A percentile compares a stretch with the other conserved stretches of the same genome.
Conservation (phyloP, 1,140 invertebrate species). For the Diorhabda elongata region DNA sequence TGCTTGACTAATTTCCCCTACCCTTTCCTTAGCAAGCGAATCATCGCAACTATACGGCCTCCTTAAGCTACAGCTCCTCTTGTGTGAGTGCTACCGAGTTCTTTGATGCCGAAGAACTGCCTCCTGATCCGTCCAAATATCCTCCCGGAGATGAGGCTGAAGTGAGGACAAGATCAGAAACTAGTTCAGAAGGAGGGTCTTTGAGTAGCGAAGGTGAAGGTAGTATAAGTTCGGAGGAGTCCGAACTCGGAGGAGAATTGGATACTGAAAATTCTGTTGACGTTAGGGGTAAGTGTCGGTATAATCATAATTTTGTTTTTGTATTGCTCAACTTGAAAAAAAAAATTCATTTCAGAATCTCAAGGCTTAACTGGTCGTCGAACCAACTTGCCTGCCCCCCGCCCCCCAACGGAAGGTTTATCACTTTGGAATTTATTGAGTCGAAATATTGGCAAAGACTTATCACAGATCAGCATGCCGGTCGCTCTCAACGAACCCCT, state of each 20-base stretch:
- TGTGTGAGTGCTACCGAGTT: conserved; percentile 79
- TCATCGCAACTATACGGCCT: conserved; percentile 54
- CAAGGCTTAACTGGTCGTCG: conserved; percentile 61
- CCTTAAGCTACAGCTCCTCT: conserved; percentile 69
- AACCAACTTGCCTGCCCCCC: conserved; percentile 64
- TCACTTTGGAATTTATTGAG: conserved; percentile 77
- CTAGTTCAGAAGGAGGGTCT: conserved; percentile 62
- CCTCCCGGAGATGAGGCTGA: conserved; percentile 27
- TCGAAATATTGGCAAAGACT: conserved; percentile 83
- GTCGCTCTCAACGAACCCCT: conserved; percentile 84
- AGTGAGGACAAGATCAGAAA: conserved; percentile 51
- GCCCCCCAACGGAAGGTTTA: conserved; percentile 69
- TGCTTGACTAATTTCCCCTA: conserved; percentile 1
- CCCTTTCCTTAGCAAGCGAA: conserved; percentile 40
- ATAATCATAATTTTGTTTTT: not conserved
- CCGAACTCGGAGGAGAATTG: conserved; percentile 56
- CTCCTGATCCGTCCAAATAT: conserved; percentile 22
- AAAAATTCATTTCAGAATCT: conserved; percentile 23
- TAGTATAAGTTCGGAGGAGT: conserved; percentile 67
- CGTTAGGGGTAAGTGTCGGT: conserved; percentile 31
- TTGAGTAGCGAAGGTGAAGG: conserved; percentile 58
- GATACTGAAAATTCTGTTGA: conserved; percentile 43
- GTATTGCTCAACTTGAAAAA: not conserved
- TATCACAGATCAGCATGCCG: conserved; percentile 78
- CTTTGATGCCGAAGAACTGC: conserved; percentile 73